phyloP scores from a whole-genome alignment of 2,888 invertebrate genomes.

The Rhyacophila evoluta region DNA sequence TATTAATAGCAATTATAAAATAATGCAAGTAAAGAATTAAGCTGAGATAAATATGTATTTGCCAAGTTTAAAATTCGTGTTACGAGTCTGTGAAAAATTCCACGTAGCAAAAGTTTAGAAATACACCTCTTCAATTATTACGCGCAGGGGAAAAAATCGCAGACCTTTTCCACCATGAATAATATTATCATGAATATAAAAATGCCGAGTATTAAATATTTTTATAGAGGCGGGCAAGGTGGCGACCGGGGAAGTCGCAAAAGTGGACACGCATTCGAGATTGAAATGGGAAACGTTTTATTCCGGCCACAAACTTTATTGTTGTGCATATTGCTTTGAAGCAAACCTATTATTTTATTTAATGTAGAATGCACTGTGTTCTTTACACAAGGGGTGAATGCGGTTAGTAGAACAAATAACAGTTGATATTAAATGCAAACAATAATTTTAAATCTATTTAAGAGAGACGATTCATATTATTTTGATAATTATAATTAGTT shows the following conservation, averaged over 20 bases:
- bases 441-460: too few species aligned
- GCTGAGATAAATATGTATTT: too few species aligned
- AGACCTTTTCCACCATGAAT: conserved; percentile 20
- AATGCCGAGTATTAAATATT: background rate
- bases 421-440: too few species aligned
- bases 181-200: conserved; percentile 22
- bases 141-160: conserved; percentile 19
- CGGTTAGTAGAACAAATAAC: background rate
- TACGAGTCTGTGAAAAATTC: background rate
- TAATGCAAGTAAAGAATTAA: too few species aligned
- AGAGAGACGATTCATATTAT: too few species aligned
- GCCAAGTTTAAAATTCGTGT: background rate
- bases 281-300: background rate
- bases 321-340: conserved; percentile 7
- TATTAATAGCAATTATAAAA: too few species aligned
- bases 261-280: conserved; percentile 6
- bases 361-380: background rate
- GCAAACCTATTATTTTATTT: conserved; percentile 3
- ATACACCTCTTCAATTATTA: conserved; percentile 8
- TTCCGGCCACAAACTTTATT: background rate
- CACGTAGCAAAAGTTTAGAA: background rate
- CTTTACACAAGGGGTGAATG: background rate
- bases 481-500: too few species aligned
- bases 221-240: background rate
- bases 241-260: background rate